Evolutionary conservation across 2,113 vertebrate genomes (phyloP).

Genomic region (Zosterops japonicus): DNA sequence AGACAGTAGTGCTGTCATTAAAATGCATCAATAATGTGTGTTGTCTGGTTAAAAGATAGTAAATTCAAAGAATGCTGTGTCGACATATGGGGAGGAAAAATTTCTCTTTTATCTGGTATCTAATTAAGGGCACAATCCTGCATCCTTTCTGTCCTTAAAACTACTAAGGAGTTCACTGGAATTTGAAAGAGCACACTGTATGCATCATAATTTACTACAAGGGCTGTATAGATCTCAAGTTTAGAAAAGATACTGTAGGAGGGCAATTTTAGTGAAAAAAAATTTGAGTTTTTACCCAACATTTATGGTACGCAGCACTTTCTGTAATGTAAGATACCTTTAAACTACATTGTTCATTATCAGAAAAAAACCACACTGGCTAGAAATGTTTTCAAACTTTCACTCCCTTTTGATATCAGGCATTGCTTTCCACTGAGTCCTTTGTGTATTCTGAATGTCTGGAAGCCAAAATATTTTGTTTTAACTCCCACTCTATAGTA

Average conservation of each 20-base stretch:
- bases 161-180: not conserved
- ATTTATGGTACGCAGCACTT: constrained; percentile 16
- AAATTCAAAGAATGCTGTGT: constrained; percentile 20
- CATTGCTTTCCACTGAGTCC: constrained; percentile 73
- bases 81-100: not conserved
- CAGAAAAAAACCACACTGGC: constrained; percentile 53
- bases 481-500: constrained; percentile 77
- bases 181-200: not conserved
- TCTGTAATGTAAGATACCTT: constrained; percentile 54
- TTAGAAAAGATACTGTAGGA: not conserved
- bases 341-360: constrained; percentile 47
- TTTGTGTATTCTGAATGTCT: constrained; percentile 77
- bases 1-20: constrained; percentile 4
- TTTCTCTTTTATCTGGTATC: not conserved
- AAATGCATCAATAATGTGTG: constrained; percentile 11
- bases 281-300: not conserved
- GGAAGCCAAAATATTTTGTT: constrained; percentile 83
- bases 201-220: not conserved
- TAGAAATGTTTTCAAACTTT: constrained; percentile 79
- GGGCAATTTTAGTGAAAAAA: constrained; percentile 30
- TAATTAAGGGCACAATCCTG: constrained; percentile 23
- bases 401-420: constrained; percentile 73
- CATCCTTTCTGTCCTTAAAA: constrained; percentile 1
- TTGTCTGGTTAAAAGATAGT: constrained; percentile 6
- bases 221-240: not conserved